phyloP scores from a whole-genome alignment of 2,113 vertebrate genomes.

The Labrus mixtus region DNA sequence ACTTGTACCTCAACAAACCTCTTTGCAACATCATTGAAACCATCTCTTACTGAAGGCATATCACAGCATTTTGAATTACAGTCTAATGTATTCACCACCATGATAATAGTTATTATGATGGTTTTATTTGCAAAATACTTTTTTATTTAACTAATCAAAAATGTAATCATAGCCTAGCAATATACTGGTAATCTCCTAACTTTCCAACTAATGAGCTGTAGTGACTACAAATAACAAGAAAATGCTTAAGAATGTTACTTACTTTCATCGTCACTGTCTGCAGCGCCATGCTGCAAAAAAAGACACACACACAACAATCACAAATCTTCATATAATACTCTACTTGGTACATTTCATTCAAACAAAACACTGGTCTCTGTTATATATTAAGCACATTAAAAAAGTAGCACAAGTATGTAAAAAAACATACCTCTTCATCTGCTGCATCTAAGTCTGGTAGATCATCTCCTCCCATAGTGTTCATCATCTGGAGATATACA shows the following conservation, averaged over 20 bases:
- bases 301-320: slow-evolving; percentile 37
- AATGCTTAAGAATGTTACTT: slow-evolving; percentile 52
- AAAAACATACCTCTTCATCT: slow-evolving; percentile 83
- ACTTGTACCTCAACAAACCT: too few relatives aligned
- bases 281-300: slow-evolving; percentile 87
- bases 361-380: neutral
- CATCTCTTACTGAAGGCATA: too few relatives aligned
- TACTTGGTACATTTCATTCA: neutral
- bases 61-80: too few relatives aligned
- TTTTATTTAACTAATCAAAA: too few relatives aligned
- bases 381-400: neutral
- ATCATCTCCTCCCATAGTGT: slow-evolving; percentile 97
- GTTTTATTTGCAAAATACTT: too few relatives aligned
- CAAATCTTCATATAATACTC: neutral
- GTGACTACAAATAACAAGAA: too few relatives aligned
- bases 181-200: too few relatives aligned
- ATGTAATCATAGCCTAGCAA: too few relatives aligned
- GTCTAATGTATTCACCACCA: too few relatives aligned
- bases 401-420: neutral
- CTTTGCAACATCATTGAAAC: too few relatives aligned
- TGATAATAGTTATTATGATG: too few relatives aligned
- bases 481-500: slow-evolving; percentile 92
- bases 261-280: slow-evolving; percentile 98
- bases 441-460: slow-evolving; percentile 95
- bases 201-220: too few relatives aligned